Conservation (phyloP, 1,140 invertebrate genomes). For the Thaumetopoea pityocampa region DNA sequence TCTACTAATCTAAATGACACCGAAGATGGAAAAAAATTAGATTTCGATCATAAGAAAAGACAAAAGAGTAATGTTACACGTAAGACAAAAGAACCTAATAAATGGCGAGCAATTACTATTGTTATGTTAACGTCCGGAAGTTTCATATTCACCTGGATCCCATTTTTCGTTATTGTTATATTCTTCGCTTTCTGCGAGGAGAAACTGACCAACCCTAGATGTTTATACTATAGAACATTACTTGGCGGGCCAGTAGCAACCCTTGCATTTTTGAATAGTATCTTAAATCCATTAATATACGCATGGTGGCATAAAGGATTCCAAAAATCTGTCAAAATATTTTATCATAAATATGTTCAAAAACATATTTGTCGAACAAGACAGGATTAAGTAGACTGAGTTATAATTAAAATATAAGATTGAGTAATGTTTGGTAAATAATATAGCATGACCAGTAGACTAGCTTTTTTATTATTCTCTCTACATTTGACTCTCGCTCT, state of each 20-base stretch:
- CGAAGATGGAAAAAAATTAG: background rate
- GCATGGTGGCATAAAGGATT: conserved; percentile 83
- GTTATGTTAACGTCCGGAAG: conserved; percentile 77
- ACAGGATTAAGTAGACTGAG: too few species aligned
- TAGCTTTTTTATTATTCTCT: too few species aligned
- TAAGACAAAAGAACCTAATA: conserved; percentile 58
- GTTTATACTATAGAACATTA: conserved; percentile 60
- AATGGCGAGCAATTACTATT: conserved; percentile 77
- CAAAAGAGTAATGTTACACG: conserved; percentile 6
- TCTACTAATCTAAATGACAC: conserved; percentile 2
- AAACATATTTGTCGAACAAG: conserved; percentile 19
- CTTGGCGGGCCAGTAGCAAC: conserved; percentile 75
- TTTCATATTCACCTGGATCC: conserved; percentile 70
- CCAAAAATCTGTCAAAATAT: conserved; percentile 40
- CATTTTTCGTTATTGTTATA: conserved; percentile 67
- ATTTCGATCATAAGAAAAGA: conserved; percentile 11
- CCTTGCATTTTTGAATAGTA: conserved; percentile 80
- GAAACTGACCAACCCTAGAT: conserved; percentile 54
- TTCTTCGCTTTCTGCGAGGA: conserved; percentile 72
- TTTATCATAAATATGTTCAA: conserved; percentile 27
- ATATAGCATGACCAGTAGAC: too few species aligned
- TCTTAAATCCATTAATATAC: conserved; percentile 84
- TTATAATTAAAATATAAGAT: too few species aligned
- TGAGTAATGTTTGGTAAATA: too few species aligned
- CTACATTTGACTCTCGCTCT: too few species aligned